phyloP scores from a whole-genome alignment of 2,113 vertebrate genomes.

The Scartelaos histophorus region DNA sequence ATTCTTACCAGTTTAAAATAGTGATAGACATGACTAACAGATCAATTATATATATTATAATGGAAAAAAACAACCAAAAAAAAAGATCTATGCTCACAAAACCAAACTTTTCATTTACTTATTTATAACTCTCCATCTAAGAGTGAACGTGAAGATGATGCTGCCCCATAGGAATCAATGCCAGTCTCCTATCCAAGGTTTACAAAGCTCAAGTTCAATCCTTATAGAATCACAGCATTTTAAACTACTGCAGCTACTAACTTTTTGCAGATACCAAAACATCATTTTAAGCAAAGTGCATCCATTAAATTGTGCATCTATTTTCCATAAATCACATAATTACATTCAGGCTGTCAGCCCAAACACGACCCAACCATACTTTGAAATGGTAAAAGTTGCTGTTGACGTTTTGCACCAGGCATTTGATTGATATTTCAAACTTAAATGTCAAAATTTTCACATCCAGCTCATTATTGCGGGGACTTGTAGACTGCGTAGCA shows the following conservation, averaged over 20 bases:
- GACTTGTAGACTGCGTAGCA: neutral
- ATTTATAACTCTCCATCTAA: too few species aligned
- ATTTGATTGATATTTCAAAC: constrained; percentile 12
- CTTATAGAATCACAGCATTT: neutral
- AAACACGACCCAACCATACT: constrained; percentile 17
- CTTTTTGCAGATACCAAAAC: constrained; percentile 13
- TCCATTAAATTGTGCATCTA: constrained; percentile 7
- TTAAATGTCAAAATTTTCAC: constrained; percentile 25
- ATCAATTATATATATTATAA: too few species aligned
- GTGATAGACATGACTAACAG: too few species aligned
- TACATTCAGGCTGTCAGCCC: constrained; percentile 3
- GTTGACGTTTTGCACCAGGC: neutral
- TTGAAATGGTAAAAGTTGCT: constrained; percentile 1
- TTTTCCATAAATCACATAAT: constrained; percentile 4
- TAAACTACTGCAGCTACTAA: neutral
- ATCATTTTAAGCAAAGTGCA: neutral
- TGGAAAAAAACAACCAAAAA: too few species aligned
- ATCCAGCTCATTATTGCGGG: neutral
- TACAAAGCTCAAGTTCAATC: neutral
- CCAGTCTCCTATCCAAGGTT: neutral
- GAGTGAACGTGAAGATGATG: too few species aligned
- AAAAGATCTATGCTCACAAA: too few species aligned
- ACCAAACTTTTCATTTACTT: too few species aligned
- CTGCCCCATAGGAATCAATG: too few species aligned
- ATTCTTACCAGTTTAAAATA: too few species aligned